phyloP scores from a whole-genome alignment of 2,113 vertebrate genomes.

The Tamias sibiricus region DNA sequence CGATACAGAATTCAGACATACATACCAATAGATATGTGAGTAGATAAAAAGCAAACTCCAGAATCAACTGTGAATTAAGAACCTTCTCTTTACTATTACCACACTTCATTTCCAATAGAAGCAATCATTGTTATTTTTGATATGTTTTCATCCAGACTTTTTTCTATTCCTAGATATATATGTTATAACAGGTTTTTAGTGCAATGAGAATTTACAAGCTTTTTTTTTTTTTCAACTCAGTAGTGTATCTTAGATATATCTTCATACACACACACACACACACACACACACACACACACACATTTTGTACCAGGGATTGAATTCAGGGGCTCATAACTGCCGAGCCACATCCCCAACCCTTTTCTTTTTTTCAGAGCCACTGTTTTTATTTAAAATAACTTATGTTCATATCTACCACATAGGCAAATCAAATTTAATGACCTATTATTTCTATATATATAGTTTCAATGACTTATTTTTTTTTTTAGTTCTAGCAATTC shows the following conservation, averaged over 20 bases:
- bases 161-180: not conserved
- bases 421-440: not conserved
- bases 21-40: not conserved
- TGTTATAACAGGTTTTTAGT: conserved; percentile 18
- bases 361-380: not conserved
- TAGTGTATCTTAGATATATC: not conserved
- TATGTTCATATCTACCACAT: not conserved
- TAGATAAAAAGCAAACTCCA: not conserved
- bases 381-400: not conserved
- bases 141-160: not conserved
- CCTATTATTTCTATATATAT: not conserved
- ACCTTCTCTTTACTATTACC: not conserved
- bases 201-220: not conserved
- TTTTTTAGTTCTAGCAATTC: not conserved
- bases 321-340: too few relatives aligned
- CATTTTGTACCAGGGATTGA: too few relatives aligned
- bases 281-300: too few relatives aligned
- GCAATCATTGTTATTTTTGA: conserved; percentile 5
- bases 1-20: not conserved
- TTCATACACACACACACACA: too few relatives aligned
- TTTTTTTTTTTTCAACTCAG: not conserved
- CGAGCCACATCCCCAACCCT: too few relatives aligned
- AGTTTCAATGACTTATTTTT: not conserved
- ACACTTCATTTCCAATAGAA: not conserved
- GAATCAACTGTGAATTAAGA: not conserved